These are phyloP conservation scores for Bombyx mori DNA, from an alignment of 1,140 invertebrate species.

Conservation along the genomic window ASM3026992v2 NC_085112.1:9321501-9322000, in stretches of 20 bases:
- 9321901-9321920: too few relatives aligned
- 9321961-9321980: too few relatives aligned
- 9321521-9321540: slow-evolving; percentile 47
- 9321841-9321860: too few relatives aligned
- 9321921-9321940: too few relatives aligned
- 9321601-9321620: slow-evolving; percentile 60
- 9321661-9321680: too few relatives aligned
- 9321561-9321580: slow-evolving; percentile 30
- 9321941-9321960: too few relatives aligned
- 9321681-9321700: slow-evolving; percentile 1
- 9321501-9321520: slow-evolving; percentile 49
- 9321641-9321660: too few relatives aligned
- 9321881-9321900: too few relatives aligned
- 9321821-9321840: too few relatives aligned
- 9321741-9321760: slow-evolving; percentile 70
- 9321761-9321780: slow-evolving; percentile 69
- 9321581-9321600: slow-evolving; percentile 62
- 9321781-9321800: slow-evolving; percentile 69
- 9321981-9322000: too few relatives aligned
- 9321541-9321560: slow-evolving; percentile 47
- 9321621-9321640: background rate
- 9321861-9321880: too few relatives aligned
- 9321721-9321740: slow-evolving; percentile 68
- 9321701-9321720: slow-evolving; percentile 45
- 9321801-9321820: slow-evolving; percentile 28